Base-by-base conservation (phyloP, 2,113 vertebrate species). In the Seriola aureovittata region DNA sequence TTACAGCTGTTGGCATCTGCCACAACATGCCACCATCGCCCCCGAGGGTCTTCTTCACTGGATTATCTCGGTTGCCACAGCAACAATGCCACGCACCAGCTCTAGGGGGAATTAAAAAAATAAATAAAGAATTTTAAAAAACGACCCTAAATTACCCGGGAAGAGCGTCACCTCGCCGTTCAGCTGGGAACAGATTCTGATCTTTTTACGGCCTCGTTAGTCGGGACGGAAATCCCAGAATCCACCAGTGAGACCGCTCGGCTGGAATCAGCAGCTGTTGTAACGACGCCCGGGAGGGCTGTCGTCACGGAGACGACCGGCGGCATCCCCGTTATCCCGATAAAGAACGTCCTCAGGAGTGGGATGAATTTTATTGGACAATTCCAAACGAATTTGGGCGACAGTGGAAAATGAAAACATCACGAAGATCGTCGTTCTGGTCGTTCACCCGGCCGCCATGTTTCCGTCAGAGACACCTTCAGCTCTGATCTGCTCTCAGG, bases 1-100 rank as follows among this genome's bases (percentile, higher is more conserved):
- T 90, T 88, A 91, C 52, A 32, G 79, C 91, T 65, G 76, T 66
- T 82, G 68, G 75, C 91, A 91, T 89, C 89, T 92, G 89, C 74
- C 88, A 71, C 87, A 10, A 57, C 8, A 21, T 29, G 73, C 80
- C 82, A 19, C 82, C 36, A 85, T 63, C 6, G 44, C 64, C 84
- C 89, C 76, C 84, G 3, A 68, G 86, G 82, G 87, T 57, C 84
- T 68, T 62, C 73, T 82, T 59, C 73, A 25, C 70, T 38, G 63
- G 66, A 63, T 83, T 70, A 81, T 86, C 84, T 80, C 38, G 71
- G 82, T 71, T 68, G 34, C 82, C 74, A 77, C 65, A n/a, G 78
- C 50, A 57, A 87, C 82, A 50, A 63, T 21, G 5, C 29, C 67
- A 63, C 66, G 58, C 67, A 34, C 12, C 64, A n/a, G 46, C 82